Conservation (phyloP, 2,113 vertebrate genomes). For the Tragelaphus scriptus region DNA sequence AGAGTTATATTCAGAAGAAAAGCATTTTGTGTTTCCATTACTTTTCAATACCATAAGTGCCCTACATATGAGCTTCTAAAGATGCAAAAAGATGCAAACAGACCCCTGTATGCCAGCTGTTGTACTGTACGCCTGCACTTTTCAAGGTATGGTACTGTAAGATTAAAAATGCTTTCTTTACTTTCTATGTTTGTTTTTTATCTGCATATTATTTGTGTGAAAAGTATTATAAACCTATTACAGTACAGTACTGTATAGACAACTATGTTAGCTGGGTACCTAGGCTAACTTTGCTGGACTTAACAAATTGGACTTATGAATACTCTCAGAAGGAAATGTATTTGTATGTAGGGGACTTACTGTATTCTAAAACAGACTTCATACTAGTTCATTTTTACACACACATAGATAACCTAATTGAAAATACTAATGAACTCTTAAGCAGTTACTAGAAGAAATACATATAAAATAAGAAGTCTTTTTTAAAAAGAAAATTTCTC, state of each 20-base stretch:
- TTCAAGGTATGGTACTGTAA: neutral
- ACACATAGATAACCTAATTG: neutral
- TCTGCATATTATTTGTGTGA: neutral
- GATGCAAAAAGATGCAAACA: neutral
- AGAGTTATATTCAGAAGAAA: constrained; percentile 16
- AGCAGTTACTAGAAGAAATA: neutral
- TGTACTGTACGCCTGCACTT: neutral
- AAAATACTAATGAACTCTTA: neutral
- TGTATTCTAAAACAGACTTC: neutral
- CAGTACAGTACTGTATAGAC: neutral
- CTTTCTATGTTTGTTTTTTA: neutral
- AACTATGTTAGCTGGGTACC: neutral
- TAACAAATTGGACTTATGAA: neutral
- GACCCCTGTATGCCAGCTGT: neutral
- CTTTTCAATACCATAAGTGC: neutral
- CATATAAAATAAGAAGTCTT: neutral
- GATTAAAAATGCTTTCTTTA: neutral
- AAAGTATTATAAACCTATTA: neutral
- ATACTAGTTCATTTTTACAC: neutral
- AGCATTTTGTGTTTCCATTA: neutral
- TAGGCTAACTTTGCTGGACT: neutral
- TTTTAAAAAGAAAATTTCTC: neutral
- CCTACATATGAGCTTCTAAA: neutral
- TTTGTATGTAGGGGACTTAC: neutral
- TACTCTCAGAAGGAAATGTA: neutral